Evolutionary conservation across 2,888 invertebrate genomes (phyloP), one percentile per base, ranked within the genome.

Genomic region (Euclidia mi): DNA sequence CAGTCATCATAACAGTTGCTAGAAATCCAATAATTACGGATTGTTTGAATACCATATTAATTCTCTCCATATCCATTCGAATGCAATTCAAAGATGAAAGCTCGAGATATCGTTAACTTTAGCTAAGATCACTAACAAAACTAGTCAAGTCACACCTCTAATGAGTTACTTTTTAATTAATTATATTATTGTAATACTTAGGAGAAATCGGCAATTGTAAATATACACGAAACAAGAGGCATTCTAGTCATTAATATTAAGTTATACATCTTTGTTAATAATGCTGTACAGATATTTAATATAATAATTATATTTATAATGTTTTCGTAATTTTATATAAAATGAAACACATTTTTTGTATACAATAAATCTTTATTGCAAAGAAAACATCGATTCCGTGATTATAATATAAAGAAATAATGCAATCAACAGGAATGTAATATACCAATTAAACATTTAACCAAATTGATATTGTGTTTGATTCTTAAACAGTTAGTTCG

Each of bases 171-270:
- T 42, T 55, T 51, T 59, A 56, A 18, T 2, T 57, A 56, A 48
- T 41, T 18, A 49, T 64, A 48, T 31, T 44, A 10, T 35, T 18
- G 35, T 29, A n/a, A 41, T 44, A 45, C 2, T n/a, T 43, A 51
- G 34, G 40, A 29, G 41, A 12, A 53, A 65, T 65, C 60, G 61
- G 58, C 59, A 49, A 67, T 29, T 76, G 76, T 76, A 76, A 44
- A 76, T 71, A 72, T 58, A 51, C 56, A 55, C 53, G 58, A 63
- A 58, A 61, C 72, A 64, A 76, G 91, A 91, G 92, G 89, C 72
- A 79, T 71, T 93, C 93, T 94, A 94, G 93, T 94, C 93, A 92
- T 82, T 90, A 85, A 64, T 70, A 15, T 78, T 85, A 86, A 88
- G 82, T 79, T 82, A 79, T 81, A 78, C 72, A 74, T 79, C 79